Percentiles rank a stretch among this genome's conserved stretches.
phyloP scores from a whole-genome alignment of 2,113 vertebrate species.

The Lepisosteus osseus region DNA sequence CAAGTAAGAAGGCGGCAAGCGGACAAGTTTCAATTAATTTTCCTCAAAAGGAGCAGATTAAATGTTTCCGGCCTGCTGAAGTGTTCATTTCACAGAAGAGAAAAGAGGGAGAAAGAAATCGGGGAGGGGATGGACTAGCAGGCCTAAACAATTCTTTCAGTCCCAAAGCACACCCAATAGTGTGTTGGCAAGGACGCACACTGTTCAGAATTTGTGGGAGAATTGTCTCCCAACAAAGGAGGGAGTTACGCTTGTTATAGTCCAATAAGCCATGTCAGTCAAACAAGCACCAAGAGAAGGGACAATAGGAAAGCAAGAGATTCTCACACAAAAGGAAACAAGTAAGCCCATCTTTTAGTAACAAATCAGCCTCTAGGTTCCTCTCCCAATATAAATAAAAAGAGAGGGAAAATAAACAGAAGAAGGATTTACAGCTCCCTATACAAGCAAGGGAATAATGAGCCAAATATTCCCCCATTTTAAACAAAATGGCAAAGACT shows the following conservation, averaged over 20 bases:
- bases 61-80: conserved; percentile 99
- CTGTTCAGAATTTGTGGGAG: conserved; percentile 94
- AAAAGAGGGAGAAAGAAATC: conserved; percentile 73
- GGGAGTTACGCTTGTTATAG: conserved; percentile 98
- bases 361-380: conserved; percentile 92
- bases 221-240: conserved; percentile 95
- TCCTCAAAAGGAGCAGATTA: conserved; percentile 96
- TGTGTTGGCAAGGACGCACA: conserved; percentile 92
- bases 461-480: conserved; percentile 9
- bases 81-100: conserved; percentile 94
- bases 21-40: conserved; percentile 98
- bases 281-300: conserved; percentile 89
- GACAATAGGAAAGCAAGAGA: conserved; percentile 91
- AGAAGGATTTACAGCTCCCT: conserved; percentile 65
- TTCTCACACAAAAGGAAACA: conserved; percentile 98
- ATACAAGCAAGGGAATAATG: conserved; percentile 47
- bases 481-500: conserved; percentile 6
- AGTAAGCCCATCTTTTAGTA: conserved; percentile 98
- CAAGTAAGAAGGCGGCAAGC: conserved; percentile 76
- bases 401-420: conserved; percentile 80
- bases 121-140: conserved; percentile 73
- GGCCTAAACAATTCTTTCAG: conserved; percentile 86
- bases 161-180: conserved; percentile 92
- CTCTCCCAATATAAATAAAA: conserved; percentile 87
- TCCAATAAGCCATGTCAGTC: conserved; percentile 99